phyloP scores from a whole-genome alignment of 2,113 vertebrate species.

The Phyllopteryx taeniolatus region DNA sequence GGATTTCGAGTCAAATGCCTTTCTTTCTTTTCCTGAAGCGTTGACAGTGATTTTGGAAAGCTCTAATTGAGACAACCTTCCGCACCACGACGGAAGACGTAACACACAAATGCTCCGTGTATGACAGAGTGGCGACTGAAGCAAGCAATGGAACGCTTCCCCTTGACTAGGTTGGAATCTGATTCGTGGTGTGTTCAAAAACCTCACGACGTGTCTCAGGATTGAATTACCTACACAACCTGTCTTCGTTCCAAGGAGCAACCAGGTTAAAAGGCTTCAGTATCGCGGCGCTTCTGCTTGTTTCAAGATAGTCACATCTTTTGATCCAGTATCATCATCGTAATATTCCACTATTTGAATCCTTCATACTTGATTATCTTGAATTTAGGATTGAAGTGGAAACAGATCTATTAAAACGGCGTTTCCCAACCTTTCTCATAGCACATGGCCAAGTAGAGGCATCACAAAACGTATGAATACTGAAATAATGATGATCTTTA shows the following conservation, averaged over 20 bases:
- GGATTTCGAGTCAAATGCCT: conserved; percentile 44
- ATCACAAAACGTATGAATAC: not conserved
- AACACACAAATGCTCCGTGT: no score
- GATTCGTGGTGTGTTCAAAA: conserved; percentile 15
- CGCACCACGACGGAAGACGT: not conserved
- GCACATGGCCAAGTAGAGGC: not conserved
- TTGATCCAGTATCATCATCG: conserved; percentile 3
- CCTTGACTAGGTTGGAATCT: conserved; percentile 11
- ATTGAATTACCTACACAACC: conserved; percentile 26
- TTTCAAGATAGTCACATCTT: conserved; percentile 7
- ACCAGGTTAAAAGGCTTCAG: conserved; percentile 19
- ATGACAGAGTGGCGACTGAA: no score
- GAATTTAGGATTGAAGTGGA: conserved; percentile 33
- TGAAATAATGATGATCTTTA: not conserved
- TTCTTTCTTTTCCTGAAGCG: conserved; percentile 42
- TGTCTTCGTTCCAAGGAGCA: conserved; percentile 29
- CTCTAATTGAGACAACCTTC: conserved; percentile 16
- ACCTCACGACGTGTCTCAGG: conserved; percentile 3
- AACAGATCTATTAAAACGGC: conserved; percentile 2
- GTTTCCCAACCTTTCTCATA: not conserved
- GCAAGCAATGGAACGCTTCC: conserved; percentile 3
- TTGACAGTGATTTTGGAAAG: conserved; percentile 35
- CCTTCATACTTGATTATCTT: conserved; percentile 50
- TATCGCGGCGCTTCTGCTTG: not conserved
- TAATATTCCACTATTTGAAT: conserved; percentile 45